Percentiles rank a stretch among this genome's conserved stretches.
Conservation (phyloP, 2,797 vertebrate genomes). For the Danio aesculapii region DNA sequence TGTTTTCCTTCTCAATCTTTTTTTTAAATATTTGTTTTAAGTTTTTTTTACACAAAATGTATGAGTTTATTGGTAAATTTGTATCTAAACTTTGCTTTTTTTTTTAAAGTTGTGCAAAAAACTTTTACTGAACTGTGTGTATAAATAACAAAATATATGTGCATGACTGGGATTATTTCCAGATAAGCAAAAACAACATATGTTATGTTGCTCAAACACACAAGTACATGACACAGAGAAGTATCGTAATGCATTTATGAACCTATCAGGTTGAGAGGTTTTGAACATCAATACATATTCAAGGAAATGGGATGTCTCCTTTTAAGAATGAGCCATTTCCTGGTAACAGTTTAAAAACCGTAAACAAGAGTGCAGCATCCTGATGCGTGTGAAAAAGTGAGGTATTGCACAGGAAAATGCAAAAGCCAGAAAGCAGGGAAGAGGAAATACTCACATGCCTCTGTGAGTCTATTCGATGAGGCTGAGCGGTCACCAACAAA, state of each 20-base stretch:
- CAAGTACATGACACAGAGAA: neutral
- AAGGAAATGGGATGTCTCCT: neutral
- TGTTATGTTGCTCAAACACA: neutral
- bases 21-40: too few species aligned
- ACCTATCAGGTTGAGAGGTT: neutral
- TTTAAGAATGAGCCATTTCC: constrained; percentile 28
- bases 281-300: constrained; percentile 7
- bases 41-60: too few species aligned
- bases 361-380: constrained; percentile 30
- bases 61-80: too few species aligned
- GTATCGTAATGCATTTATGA: neutral
- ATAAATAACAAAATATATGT: neutral
- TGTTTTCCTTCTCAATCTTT: too few species aligned
- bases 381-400: constrained; percentile 14
- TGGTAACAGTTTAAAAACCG: constrained; percentile 14
- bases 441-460: constrained; percentile 33
- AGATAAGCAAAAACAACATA: neutral
- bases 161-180: neutral
- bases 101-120: too few species aligned
- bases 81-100: too few species aligned
- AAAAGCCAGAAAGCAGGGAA: constrained; percentile 47
- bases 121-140: too few species aligned
- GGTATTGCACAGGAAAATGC: constrained; percentile 40
- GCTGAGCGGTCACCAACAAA: constrained; percentile 54
- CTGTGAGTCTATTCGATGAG: constrained; percentile 32